A percentile compares a stretch with the other conserved stretches of the same genome.
Conservation (phyloP, 2,113 vertebrate species). For the Nerophis lumbriciformis region DNA sequence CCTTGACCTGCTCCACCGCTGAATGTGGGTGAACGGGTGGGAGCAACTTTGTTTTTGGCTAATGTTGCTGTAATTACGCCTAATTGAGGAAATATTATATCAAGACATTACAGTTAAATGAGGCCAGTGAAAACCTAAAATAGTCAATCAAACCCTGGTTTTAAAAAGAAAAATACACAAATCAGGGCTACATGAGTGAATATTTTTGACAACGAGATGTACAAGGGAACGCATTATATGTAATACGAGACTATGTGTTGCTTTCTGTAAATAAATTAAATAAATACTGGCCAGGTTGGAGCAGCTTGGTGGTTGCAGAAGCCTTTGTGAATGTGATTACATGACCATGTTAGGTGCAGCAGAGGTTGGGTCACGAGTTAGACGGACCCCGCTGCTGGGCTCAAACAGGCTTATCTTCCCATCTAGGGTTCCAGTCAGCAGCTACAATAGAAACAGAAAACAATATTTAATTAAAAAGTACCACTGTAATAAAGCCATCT, state of each 20-base stretch:
- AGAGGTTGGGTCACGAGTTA: slow-evolving; percentile 37
- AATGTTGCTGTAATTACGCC: slow-evolving; percentile 19
- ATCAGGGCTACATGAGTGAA: neutral
- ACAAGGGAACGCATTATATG: neutral
- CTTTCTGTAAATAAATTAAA: neutral
- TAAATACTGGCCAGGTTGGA: slow-evolving; percentile 17
- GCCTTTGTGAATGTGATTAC: slow-evolving; percentile 26
- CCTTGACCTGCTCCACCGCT: slow-evolving; percentile 1
- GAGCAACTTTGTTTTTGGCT: slow-evolving; percentile 25
- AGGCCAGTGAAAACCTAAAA: slow-evolving; percentile 8
- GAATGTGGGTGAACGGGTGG: slow-evolving; percentile 9
- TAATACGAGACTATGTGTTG: neutral
- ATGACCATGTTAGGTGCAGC: slow-evolving; percentile 21
- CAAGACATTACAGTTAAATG: slow-evolving; percentile 15
- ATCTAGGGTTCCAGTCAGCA: slow-evolving; percentile 81
- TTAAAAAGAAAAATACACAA: slow-evolving; percentile 5
- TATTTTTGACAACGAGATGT: neutral
- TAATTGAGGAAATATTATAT: slow-evolving; percentile 17
- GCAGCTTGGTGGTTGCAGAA: slow-evolving; percentile 22
- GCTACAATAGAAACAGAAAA: slow-evolving; percentile 59
- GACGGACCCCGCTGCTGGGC: slow-evolving; percentile 51
- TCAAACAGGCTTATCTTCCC: slow-evolving; percentile 80
- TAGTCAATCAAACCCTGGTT: slow-evolving; percentile 7
- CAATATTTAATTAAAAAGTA: neutral
- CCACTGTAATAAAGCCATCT: neutral